Evolutionary conservation across 2,113 vertebrate species (phyloP).

Genomic region (Excalfactoria chinensis): DNA sequence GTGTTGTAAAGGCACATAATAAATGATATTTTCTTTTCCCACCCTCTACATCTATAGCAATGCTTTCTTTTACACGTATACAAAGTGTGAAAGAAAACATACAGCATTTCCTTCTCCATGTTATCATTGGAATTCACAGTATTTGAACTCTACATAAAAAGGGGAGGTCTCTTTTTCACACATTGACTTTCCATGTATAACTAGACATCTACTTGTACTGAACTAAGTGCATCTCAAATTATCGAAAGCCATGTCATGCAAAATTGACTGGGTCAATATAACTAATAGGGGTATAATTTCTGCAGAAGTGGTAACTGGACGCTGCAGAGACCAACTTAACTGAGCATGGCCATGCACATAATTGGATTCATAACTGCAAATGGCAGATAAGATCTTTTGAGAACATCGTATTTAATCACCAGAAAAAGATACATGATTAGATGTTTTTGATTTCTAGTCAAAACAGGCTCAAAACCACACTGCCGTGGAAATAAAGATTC

Average conservation of each 20-base stretch:
- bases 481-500: background rate
- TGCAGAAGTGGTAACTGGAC: background rate
- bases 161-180: conserved; percentile 7
- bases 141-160: conserved; percentile 4
- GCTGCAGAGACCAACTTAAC: background rate
- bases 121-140: conserved; percentile 3
- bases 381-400: conserved; percentile 29
- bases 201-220: conserved; percentile 34
- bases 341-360: background rate
- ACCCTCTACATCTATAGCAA: background rate
- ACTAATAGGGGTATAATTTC: conserved; percentile 34
- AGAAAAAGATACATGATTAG: conserved; percentile 11
- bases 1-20: background rate
- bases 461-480: background rate
- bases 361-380: background rate
- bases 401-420: background rate
- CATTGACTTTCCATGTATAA: background rate
- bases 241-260: conserved; percentile 6
- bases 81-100: conserved; percentile 35
- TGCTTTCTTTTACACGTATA: conserved; percentile 30
- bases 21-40: background rate
- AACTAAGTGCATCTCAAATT: background rate
- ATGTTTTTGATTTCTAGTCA: conserved; percentile 48
- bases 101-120: conserved; percentile 16
- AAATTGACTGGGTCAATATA: conserved; percentile 2